Evolutionary conservation across 2,113 vertebrate species (phyloP).

Genomic region (Paradoxurus hermaphroditus): DNA sequence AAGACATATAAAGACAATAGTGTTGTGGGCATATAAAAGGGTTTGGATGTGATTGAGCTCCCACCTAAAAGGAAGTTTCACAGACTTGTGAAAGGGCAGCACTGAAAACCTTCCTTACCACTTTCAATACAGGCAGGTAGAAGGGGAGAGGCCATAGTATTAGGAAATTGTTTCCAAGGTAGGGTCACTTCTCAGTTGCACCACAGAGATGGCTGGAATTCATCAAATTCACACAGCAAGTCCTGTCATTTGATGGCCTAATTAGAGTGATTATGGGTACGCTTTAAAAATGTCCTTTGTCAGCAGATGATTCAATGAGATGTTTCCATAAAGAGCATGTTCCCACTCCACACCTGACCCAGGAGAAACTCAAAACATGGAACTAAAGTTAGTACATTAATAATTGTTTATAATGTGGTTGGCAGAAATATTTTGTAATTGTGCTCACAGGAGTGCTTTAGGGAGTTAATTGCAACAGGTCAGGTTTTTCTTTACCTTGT

Average conservation of each 20-base stretch:
- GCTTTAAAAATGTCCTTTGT: conserved; percentile 62
- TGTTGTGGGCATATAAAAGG: background rate
- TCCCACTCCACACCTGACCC: conserved; percentile 35
- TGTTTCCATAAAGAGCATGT: conserved; percentile 49
- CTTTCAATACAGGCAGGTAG: background rate
- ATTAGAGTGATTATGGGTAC: conserved; percentile 66
- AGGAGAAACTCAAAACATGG: conserved; percentile 37
- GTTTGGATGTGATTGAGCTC: background rate
- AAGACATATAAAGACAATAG: conserved; percentile 1
- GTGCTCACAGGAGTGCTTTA: conserved; percentile 35
- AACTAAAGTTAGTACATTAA: conserved; percentile 47
- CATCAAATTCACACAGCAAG: conserved; percentile 66
- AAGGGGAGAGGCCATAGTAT: background rate
- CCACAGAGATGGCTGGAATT: conserved; percentile 61
- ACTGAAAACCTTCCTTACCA: background rate
- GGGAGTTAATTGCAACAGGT: background rate
- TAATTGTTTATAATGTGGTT: conserved; percentile 64
- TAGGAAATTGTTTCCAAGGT: conserved; percentile 30
- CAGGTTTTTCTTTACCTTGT: conserved; percentile 9
- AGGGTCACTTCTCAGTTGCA: conserved; percentile 36
- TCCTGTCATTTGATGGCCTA: conserved; percentile 62
- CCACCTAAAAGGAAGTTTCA: conserved; percentile 38
- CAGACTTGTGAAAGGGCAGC: background rate
- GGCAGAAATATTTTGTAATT: conserved; percentile 55
- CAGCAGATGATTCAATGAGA: conserved; percentile 59